Evolutionary conservation across 2,888 invertebrate genomes (phyloP), one percentile per base, ranked within the genome.

Genomic region (Halocaridina rubra): DNA sequence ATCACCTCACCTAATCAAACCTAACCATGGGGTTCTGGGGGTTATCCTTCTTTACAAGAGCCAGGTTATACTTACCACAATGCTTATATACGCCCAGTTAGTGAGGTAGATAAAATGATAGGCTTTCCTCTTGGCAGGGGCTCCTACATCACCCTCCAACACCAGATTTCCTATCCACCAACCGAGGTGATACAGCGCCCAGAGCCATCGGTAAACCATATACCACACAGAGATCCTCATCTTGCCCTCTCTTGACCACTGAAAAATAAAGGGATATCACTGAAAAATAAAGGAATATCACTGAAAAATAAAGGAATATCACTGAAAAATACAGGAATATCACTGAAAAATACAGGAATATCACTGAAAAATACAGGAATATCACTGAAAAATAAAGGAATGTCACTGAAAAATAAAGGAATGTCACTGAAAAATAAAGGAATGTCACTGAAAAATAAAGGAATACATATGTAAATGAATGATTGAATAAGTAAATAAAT

Each of bases 31-130:
- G n/a, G n/a, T n/a, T n/a, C n/a, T n/a, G n/a, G n/a, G n/a, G n/a
- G n/a, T n/a, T n/a, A n/a, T n/a, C n/a, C 2, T 10, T 39, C 19
- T 22, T 8, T 19, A 19, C 1, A 8, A 16, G 2, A 33, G 0
- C 3, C 27, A 22, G 8, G 7, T 3, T 0, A 0, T 1, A 71
- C 80, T 74, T 39, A 80, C 80, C 33, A 69, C 53, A 27, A 81
- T 81, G 64, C 67, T 76, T n/a, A 64, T 24, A 57, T 81, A 81
- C 32, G 81, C 75, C 81, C 81, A 81, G 76, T 81, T 81, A 53
- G 81, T 81, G 81, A 81, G 81, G 81, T 81, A 81, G 76, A 81
- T 81, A 57, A 81, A 81, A 67, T 64, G 69, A 39, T 82, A 82
- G 46, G 76, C 71, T 22, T 76, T 81, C 27, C 76, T 30, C 32